Conservation (phyloP, 2,888 invertebrate genomes). For the Phrixothrix hirtus region DNA sequence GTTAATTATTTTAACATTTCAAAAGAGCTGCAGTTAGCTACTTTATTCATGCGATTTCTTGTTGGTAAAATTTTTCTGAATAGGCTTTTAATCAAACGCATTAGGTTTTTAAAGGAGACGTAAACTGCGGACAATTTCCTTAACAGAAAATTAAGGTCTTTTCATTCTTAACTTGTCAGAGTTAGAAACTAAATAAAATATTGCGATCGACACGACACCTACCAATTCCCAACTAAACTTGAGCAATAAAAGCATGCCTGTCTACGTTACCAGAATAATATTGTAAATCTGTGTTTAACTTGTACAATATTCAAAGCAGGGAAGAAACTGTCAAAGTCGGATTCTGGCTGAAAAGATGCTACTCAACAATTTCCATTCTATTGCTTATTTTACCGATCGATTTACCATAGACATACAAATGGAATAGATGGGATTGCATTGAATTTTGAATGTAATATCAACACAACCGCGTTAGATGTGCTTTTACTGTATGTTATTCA, state of each 20-base stretch:
- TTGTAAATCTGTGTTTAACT: slow-evolving; percentile 21
- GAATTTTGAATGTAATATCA: too few relatives aligned
- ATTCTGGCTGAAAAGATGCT: slow-evolving; percentile 18
- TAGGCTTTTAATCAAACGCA: slow-evolving; percentile 20
- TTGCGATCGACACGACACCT: slow-evolving; percentile 17
- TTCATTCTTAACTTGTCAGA: slow-evolving; percentile 16
- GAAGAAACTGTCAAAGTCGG: slow-evolving; percentile 17
- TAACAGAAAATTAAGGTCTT: slow-evolving; percentile 27
- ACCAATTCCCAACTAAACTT: slow-evolving; percentile 14
- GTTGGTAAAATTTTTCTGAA: too few relatives aligned
- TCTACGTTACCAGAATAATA: slow-evolving; percentile 17
- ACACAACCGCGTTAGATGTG: too few relatives aligned
- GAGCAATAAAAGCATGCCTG: slow-evolving; percentile 14
- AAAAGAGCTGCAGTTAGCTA: too few relatives aligned
- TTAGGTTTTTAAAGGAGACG: slow-evolving; percentile 13
- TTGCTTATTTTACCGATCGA: slow-evolving; percentile 12
- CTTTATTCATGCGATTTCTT: too few relatives aligned
- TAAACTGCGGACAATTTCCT: slow-evolving; percentile 21
- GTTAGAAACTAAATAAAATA: slow-evolving; percentile 25
- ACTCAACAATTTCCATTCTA: slow-evolving; percentile 12
- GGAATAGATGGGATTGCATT: slow-evolving; percentile 6
- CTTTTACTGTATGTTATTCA: too few relatives aligned
- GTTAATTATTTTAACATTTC: too few relatives aligned
- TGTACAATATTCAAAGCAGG: slow-evolving; percentile 16
- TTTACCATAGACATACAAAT: slow-evolving; percentile 10